Conservation (phyloP, 1,140 invertebrate genomes). For the Laupala kohalensis region DNA sequence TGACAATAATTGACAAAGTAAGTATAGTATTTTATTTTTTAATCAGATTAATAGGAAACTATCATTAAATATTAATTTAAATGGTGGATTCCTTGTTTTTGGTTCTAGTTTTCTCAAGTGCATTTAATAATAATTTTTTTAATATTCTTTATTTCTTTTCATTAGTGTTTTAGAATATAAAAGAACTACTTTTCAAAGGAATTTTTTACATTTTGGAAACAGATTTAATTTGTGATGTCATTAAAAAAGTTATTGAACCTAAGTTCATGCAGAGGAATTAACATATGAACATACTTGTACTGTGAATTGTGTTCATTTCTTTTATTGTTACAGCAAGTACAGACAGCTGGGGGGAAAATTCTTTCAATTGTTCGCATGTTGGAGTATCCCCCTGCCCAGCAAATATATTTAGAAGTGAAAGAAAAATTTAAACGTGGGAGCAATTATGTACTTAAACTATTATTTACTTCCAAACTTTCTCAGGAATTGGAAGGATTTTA, state of each 20-base stretch:
- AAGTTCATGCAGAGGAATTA: not conserved
- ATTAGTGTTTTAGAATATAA: too few relatives aligned
- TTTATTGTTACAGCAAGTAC: conserved; percentile 38
- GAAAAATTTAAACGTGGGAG: conserved; percentile 58
- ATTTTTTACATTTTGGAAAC: not conserved
- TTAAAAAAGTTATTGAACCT: too few relatives aligned
- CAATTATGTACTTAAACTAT: conserved; percentile 72
- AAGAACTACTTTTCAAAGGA: too few relatives aligned
- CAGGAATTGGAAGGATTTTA: conserved; percentile 84
- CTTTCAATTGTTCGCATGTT: conserved; percentile 56
- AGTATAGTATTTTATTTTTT: conserved; percentile 17
- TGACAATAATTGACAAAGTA: conserved; percentile 69
- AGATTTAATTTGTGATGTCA: not conserved
- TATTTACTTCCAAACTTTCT: conserved; percentile 67
- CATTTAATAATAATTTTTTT: too few relatives aligned
- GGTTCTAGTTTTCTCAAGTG: not conserved
- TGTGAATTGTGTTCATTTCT: not conserved
- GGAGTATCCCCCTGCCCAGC: conserved; percentile 69
- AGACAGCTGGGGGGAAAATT: conserved; percentile 55
- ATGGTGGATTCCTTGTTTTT: not conserved
- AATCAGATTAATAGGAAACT: not conserved
- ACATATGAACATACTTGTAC: not conserved
- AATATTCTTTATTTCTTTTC: too few relatives aligned
- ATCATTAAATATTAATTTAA: not conserved
- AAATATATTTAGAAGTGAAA: conserved; percentile 74